These are phyloP conservation scores for Tachina fera DNA, from an alignment of 2,888 invertebrate species.

Conservation along the genomic window DNA sequence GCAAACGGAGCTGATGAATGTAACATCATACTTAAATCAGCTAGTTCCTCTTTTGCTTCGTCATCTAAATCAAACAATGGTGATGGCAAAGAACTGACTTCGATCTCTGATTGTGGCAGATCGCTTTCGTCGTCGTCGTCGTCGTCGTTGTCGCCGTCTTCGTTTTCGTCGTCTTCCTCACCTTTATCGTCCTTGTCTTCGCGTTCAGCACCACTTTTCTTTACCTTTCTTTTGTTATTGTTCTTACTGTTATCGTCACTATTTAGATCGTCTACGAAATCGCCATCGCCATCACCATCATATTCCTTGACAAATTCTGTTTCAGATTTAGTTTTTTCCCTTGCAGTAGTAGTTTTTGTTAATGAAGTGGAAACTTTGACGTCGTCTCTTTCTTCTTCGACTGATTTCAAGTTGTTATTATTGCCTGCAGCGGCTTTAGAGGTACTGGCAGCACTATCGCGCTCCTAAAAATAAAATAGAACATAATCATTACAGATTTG, in stretches of 20 bases:
- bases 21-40: conserved; percentile 81
- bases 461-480: conserved; percentile 42
- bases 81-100: conserved; percentile 79
- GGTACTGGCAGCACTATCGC: conserved; percentile 78
- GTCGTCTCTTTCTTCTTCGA: conserved; percentile 62
- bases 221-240: conserved; percentile 19
- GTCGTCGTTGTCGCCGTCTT: neutral
- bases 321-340: conserved; percentile 40
- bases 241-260: conserved; percentile 60
- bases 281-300: conserved; percentile 59
- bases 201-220: conserved; percentile 35
- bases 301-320: conserved; percentile 34
- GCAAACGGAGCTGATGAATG: conserved; percentile 82
- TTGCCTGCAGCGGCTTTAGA: conserved; percentile 78
- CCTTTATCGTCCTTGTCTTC: conserved; percentile 56
- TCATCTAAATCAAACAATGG: conserved; percentile 82
- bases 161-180: conserved; percentile 8
- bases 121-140: conserved; percentile 75
- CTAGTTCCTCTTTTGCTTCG: conserved; percentile 82
- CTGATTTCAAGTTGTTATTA: conserved; percentile 60
- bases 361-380: conserved; percentile 43
- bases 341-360: conserved; percentile 5
- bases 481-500: neutral
- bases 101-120: conserved; percentile 75
- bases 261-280: conserved; percentile 46